phyloP scores from a whole-genome alignment of 2,113 vertebrate genomes.

The Mirza zaza region DNA sequence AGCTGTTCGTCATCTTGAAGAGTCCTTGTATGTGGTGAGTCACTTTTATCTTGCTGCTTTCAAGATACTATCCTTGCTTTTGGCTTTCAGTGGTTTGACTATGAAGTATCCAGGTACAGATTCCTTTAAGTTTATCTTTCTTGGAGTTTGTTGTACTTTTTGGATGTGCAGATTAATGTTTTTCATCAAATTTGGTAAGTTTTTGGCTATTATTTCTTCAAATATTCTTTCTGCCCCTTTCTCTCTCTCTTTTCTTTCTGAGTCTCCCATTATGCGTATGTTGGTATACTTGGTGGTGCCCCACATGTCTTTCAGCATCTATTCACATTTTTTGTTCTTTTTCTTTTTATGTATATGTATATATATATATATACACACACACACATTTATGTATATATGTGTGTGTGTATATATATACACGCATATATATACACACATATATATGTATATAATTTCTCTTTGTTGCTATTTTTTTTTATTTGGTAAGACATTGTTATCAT shows the following conservation, averaged over 20 bases:
- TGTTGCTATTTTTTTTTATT: neutral
- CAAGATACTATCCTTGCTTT: neutral
- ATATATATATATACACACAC: too few relatives aligned
- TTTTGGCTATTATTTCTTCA: neutral
- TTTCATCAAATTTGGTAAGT: neutral
- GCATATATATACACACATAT: too few relatives aligned
- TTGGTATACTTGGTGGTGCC: neutral
- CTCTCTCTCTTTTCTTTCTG: neutral
- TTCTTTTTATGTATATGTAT: neutral
- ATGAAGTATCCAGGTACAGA: neutral
- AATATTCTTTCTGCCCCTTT: neutral
- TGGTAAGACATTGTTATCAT: neutral
- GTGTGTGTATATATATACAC: too few relatives aligned
- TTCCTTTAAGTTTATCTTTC: neutral
- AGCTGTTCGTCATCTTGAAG: neutral
- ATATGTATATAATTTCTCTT: neutral
- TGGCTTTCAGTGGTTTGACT: neutral
- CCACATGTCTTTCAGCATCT: neutral
- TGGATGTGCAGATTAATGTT: neutral
- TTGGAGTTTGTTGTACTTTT: neutral
- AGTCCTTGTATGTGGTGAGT: neutral
- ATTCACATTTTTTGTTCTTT: neutral
- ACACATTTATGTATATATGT: too few relatives aligned
- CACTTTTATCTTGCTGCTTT: neutral
- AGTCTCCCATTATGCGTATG: neutral